phyloP scores from a whole-genome alignment of 2,113 vertebrate species.

The Pollimyrus isidori region DNA sequence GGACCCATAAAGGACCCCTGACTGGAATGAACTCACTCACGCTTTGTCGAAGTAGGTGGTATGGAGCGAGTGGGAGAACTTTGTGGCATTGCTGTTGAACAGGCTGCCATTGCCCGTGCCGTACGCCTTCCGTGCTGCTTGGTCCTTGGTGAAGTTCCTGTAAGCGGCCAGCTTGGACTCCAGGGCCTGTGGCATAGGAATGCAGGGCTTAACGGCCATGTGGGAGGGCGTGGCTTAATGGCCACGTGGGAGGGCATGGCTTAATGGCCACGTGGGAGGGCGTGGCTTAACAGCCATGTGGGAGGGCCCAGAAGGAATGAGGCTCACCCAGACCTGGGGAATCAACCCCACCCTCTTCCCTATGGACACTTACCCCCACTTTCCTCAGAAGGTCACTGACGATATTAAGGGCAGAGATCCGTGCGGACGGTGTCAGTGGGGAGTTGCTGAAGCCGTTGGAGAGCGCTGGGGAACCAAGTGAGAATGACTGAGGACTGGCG shows the following conservation, averaged over 20 bases:
- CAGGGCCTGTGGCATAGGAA: conserved; percentile 69
- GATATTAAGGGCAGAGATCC: conserved; percentile 96
- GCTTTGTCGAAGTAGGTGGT: conserved; percentile 87
- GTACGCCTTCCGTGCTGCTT: conserved; percentile 80
- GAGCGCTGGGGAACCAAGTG: conserved; percentile 59
- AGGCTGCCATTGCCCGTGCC: conserved; percentile 68
- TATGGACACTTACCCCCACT: conserved; percentile 80
- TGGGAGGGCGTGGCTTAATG: neutral
- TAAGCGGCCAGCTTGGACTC: conserved; percentile 93
- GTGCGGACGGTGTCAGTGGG: conserved; percentile 87
- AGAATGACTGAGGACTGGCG: neutral
- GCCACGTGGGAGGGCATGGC: neutral
- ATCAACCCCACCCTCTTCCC: neutral
- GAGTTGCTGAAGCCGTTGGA: conserved; percentile 81
- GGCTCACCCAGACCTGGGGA: neutral
- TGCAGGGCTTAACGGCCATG: neutral
- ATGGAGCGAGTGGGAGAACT: conserved; percentile 73
- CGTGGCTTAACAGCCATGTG: neutral
- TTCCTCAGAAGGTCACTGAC: conserved; percentile 92
- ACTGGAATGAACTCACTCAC: conserved; percentile 58
- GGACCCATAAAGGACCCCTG: neutral
- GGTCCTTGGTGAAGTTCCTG: conserved; percentile 93
- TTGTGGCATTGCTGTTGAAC: conserved; percentile 66
- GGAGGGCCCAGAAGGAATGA: neutral
- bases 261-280: neutral